These are phyloP conservation scores for Andrena cerasifolii DNA, from an alignment of 1,140 invertebrate species.

Conservation along the genomic window DNA sequence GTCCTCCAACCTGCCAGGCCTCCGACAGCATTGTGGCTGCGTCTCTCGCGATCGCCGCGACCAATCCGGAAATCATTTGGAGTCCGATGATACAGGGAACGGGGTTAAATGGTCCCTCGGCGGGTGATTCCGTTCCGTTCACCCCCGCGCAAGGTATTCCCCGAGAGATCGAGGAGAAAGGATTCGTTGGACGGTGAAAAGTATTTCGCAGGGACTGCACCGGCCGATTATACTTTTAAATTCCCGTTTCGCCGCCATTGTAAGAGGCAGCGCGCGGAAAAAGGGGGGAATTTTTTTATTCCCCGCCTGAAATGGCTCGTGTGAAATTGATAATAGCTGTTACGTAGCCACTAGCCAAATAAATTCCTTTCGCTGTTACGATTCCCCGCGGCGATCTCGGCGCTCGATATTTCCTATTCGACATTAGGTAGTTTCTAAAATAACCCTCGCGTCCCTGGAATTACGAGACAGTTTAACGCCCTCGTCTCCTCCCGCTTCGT, in stretches of 20 bases:
- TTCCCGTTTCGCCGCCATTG: conserved; percentile 70
- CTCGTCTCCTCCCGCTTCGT: neutral
- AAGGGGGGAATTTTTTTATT: conserved; percentile 66
- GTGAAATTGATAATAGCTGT: conserved; percentile 74
- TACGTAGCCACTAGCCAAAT: conserved; percentile 36
- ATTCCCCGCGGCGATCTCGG: no score
- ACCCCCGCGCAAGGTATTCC: neutral
- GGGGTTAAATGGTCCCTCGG: no score
- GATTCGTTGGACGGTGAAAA: neutral
- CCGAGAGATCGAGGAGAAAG: neutral
- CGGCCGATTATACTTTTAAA: conserved; percentile 76
- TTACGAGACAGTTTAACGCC: no score
- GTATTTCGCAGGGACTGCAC: conserved; percentile 24
- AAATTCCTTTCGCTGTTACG: conserved; percentile 39
- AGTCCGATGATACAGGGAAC: no score
- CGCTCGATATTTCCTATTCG: no score
- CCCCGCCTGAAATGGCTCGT: conserved; percentile 73
- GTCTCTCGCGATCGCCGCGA: no score
- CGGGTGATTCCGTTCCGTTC: neutral
- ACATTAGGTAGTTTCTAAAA: no score
- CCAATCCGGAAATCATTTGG: no score
- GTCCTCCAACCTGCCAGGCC: no score
- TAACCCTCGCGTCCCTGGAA: no score
- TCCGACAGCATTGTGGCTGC: neutral
- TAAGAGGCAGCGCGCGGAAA: conserved; percentile 57